A percentile compares a stretch with the other conserved stretches of the same genome.
Conservation (phyloP, 2,888 invertebrate species). For the Galerucella pusilla region DNA sequence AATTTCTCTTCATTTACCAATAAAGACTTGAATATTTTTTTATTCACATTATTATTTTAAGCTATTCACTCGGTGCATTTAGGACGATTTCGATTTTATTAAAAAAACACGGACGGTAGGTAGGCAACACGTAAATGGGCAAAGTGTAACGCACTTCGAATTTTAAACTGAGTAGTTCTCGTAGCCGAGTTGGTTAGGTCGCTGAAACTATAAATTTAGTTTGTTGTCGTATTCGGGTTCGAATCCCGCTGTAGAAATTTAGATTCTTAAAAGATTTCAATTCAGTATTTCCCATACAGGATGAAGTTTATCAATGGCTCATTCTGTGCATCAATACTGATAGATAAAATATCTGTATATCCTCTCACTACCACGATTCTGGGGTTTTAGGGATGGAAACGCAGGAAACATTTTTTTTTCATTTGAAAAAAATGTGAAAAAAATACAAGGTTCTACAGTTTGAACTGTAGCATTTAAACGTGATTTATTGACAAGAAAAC, state of each 20-base stretch:
- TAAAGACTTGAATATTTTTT: too few relatives aligned
- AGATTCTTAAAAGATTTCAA: constrained; percentile 12
- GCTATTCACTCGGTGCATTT: too few relatives aligned
- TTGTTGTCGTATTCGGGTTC: constrained; percentile 35
- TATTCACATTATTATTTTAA: too few relatives aligned
- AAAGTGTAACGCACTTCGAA: too few relatives aligned
- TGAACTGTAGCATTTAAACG: too few relatives aligned
- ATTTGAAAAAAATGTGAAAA: neutral
- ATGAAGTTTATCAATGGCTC: constrained; percentile 36
- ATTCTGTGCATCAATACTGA: constrained; percentile 53
- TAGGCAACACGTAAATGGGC: too few relatives aligned
- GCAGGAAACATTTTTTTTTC: constrained; percentile 52
- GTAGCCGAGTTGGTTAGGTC: neutral
- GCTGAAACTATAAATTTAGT: neutral
- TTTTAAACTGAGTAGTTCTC: neutral
- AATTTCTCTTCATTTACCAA: too few relatives aligned
- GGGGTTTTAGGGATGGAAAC: constrained; percentile 52
- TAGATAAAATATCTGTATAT: constrained; percentile 52
- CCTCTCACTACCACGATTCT: constrained; percentile 50
- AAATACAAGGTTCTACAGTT: too few relatives aligned
- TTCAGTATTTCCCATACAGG: constrained; percentile 50
- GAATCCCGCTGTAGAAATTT: constrained; percentile 31
- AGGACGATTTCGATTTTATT: too few relatives aligned
- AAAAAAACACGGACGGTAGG: too few relatives aligned
- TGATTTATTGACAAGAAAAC: too few relatives aligned